Percentiles rank a stretch among this genome's conserved stretches.
Conservation (phyloP, 2,888 invertebrate species). For the Pecten maximus region DNA sequence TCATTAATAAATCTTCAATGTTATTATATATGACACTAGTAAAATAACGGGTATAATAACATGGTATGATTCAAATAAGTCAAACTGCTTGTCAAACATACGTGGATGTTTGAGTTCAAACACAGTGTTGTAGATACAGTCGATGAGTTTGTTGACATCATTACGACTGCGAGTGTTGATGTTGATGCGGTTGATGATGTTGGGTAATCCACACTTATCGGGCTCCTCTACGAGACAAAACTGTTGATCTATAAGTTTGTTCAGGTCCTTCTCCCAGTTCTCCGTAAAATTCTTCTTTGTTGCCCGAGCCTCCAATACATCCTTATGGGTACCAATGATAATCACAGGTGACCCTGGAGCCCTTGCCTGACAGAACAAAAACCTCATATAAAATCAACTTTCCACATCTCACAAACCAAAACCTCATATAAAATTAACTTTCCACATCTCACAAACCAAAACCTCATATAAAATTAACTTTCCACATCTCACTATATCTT, state of each 20-base stretch:
- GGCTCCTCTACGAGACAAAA: conserved; percentile 96
- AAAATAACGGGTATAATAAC: too few relatives aligned
- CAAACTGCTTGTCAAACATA: conserved; percentile 75
- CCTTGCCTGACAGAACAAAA: conserved; percentile 86
- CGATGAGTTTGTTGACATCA: conserved; percentile 94
- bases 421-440: too few relatives aligned
- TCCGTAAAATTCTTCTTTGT: conserved; percentile 86
- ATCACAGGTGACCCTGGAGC: conserved; percentile 98
- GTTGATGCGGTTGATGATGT: conserved; percentile 92
- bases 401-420: not conserved
- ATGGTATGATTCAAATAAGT: too few relatives aligned
- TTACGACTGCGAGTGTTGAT: conserved; percentile 94
- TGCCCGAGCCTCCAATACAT: conserved; percentile 86
- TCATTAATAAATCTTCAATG: too few relatives aligned
- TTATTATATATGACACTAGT: too few relatives aligned
- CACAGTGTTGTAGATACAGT: conserved; percentile 95
- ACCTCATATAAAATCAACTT: not conserved
- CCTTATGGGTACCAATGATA: conserved; percentile 98
- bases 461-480: too few relatives aligned
- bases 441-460: too few relatives aligned
- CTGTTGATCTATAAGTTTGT: conserved; percentile 84
- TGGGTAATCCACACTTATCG: conserved; percentile 96
- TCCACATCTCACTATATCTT: too few relatives aligned
- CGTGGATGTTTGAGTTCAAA: conserved; percentile 95
- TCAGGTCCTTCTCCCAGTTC: conserved; percentile 93